Evolutionary conservation across 2,113 vertebrate species (phyloP).

Genomic region (Shinisaurus crocodilurus): DNA sequence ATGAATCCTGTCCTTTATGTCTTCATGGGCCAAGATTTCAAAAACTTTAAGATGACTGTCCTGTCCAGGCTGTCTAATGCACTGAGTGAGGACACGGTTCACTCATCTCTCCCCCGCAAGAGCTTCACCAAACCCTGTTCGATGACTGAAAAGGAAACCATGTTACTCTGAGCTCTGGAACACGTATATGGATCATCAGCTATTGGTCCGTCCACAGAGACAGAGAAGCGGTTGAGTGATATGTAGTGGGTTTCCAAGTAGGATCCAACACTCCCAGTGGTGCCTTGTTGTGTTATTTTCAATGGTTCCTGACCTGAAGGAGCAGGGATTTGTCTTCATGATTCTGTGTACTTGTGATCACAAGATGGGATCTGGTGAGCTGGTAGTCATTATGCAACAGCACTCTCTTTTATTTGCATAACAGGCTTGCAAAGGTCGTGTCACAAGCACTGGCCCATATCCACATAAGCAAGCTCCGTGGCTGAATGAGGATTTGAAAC

Average conservation of each 20-base stretch:
- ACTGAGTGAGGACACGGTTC: conserved; percentile 77
- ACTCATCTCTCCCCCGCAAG: conserved; percentile 73
- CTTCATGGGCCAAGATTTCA: conserved; percentile 96
- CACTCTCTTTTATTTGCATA: not conserved
- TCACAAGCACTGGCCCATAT: not conserved
- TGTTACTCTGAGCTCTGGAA: conserved; percentile 57
- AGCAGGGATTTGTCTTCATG: not conserved
- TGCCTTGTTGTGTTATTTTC: not conserved
- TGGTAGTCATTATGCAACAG: not conserved
- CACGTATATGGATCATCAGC: rapidly evolving
- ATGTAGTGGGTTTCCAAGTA: not conserved
- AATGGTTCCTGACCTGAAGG: not conserved
- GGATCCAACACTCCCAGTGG: rapidly evolving
- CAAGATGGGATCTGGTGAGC: not conserved
- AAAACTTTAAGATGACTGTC: conserved; percentile 79
- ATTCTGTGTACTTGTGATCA: not conserved
- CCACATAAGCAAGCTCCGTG: not conserved
- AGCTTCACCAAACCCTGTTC: conserved; percentile 79
- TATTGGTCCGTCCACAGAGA: too few species aligned
- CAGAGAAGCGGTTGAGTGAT: not conserved
- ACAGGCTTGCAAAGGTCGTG: not conserved
- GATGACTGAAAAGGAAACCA: conserved; percentile 74
- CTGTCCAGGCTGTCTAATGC: conserved; percentile 79
- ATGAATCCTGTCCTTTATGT: conserved; percentile 94
- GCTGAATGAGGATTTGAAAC: not conserved